These are phyloP conservation scores for Pitangus sulphuratus DNA, from an alignment of 2,797 vertebrate genomes.

Conservation along the genomic window DNA sequence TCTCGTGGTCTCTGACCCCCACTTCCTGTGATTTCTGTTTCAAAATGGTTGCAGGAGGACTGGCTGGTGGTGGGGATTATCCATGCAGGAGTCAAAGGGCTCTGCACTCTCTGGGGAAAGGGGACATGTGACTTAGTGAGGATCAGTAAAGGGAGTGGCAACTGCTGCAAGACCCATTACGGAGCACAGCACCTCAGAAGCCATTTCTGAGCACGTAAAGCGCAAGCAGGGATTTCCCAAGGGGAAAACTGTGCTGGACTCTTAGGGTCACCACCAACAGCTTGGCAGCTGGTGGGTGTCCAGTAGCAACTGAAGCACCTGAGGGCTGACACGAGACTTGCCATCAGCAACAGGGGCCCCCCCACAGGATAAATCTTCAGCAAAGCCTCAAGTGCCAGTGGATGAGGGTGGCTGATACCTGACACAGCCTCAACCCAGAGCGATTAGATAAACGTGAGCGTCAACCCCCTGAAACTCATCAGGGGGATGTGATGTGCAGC, in stretches of 20 bases:
- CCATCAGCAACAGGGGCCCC: rapidly evolving
- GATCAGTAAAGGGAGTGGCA: not conserved
- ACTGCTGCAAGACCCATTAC: not conserved
- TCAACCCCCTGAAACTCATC: not conserved
- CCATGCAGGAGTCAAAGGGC: not conserved
- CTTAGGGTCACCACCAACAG: not conserved
- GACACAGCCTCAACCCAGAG: rapidly evolving
- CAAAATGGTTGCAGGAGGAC: not conserved
- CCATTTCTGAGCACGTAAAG: not conserved
- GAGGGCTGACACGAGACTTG: not conserved
- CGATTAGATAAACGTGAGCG: not conserved
- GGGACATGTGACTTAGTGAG: not conserved
- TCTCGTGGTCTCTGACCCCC: not conserved
- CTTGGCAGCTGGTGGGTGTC: rapidly evolving
- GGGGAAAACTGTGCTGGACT: not conserved
- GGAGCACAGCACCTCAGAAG: not conserved
- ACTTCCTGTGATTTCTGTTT: not conserved
- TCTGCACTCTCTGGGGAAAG: rapidly evolving
- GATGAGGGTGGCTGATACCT: rapidly evolving
- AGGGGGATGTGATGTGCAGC: not conserved
- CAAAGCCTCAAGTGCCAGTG: not conserved
- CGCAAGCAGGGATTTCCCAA: not conserved
- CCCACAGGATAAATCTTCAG: not conserved
- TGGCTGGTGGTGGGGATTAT: not conserved
- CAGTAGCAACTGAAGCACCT: not conserved